phyloP scores from a whole-genome alignment of 2,888 invertebrate species.

The Epistrophe grossulariae region DNA sequence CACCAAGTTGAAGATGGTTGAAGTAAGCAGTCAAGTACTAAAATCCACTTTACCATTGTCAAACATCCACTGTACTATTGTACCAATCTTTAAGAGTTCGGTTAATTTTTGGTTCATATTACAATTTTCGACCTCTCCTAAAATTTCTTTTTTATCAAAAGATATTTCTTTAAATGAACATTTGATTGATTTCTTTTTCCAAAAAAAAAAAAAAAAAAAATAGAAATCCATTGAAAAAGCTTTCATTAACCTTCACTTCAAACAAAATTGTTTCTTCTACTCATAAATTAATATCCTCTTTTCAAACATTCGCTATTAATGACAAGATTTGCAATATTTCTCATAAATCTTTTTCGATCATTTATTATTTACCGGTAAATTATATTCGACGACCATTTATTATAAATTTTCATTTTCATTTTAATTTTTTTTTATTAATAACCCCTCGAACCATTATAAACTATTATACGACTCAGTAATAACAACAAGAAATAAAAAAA shows the following conservation, averaged over 20 bases:
- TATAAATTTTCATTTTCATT: conserved; percentile 37
- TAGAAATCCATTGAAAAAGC: background rate
- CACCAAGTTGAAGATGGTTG: no score
- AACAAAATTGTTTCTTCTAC: background rate
- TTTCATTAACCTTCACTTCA: background rate
- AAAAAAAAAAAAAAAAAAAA: background rate
- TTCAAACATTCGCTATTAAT: conserved; percentile 27
- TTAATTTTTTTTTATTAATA: conserved; percentile 29
- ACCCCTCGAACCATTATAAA: conserved; percentile 25
- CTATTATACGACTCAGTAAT: conserved; percentile 14
- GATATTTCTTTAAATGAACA: background rate
- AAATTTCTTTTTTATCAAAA: no score
- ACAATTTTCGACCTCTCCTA: no score
- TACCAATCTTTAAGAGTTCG: no score
- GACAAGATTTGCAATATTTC: conserved; percentile 28
- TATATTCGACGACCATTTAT: conserved; percentile 56
- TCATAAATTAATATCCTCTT: conserved; percentile 30
- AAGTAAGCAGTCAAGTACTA: no score
- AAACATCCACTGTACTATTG: no score
- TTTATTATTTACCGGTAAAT: conserved; percentile 42
- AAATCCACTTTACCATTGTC: no score
- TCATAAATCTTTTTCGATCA: conserved; percentile 46
- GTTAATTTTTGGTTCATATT: no score
- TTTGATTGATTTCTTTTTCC: background rate
- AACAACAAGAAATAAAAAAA: background rate